Conservation (phyloP, 1,140 invertebrate genomes). For the Bombyx mandarina region DNA sequence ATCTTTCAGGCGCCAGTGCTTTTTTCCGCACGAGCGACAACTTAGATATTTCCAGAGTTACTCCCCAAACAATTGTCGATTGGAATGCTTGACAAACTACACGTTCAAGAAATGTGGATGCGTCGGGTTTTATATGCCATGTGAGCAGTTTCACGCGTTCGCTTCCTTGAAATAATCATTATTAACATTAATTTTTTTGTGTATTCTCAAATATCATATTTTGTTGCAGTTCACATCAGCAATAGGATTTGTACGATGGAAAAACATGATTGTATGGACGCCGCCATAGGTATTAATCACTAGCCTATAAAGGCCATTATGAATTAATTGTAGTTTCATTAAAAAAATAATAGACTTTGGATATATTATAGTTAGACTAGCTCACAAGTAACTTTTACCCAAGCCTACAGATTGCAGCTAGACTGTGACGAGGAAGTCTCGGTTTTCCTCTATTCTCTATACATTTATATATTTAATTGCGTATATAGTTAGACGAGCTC, state of each 20-base stretch:
- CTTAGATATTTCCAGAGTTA: constrained; percentile 16
- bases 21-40: constrained; percentile 11
- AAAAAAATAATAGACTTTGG: too few species aligned
- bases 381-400: too few species aligned
- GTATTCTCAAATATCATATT: background rate
- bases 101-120: constrained; percentile 11
- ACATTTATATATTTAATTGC: too few species aligned
- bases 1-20: constrained; percentile 16
- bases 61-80: constrained; percentile 11
- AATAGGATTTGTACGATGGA: background rate
- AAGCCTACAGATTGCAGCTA: too few species aligned
- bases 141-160: constrained; percentile 4
- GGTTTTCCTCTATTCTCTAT: too few species aligned
- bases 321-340: too few species aligned
- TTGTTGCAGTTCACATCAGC: constrained; percentile 1
- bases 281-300: background rate
- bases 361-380: too few species aligned
- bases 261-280: background rate
- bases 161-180: too few species aligned
- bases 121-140: constrained; percentile 16
- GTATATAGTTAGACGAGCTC: too few species aligned
- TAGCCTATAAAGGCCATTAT: too few species aligned
- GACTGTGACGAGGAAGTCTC: too few species aligned
- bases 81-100: constrained; percentile 15
- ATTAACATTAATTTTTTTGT: too few species aligned